phyloP scores from a whole-genome alignment of 2,797 vertebrate species.

The Galago senegalensis region DNA sequence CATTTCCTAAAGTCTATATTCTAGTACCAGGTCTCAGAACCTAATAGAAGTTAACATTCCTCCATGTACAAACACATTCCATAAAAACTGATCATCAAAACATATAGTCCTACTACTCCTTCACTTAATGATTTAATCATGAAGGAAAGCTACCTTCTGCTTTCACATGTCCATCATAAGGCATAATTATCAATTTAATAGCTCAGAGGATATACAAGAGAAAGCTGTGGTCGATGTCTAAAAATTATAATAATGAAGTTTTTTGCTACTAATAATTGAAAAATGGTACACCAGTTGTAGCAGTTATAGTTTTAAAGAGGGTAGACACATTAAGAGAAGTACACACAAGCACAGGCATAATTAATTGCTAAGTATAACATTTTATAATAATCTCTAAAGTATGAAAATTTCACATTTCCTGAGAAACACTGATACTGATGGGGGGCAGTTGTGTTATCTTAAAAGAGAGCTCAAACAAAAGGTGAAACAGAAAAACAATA shows the following conservation, averaged over 20 bases:
- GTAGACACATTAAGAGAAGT: background rate
- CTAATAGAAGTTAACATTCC: conserved; percentile 49
- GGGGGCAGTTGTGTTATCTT: background rate
- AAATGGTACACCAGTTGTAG: background rate
- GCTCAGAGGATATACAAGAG: background rate
- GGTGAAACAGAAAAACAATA: conserved; percentile 23
- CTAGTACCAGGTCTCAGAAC: background rate
- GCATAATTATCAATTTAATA: conserved; percentile 26
- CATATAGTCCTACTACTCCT: background rate
- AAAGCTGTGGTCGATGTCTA: background rate
- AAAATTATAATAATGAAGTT: conserved; percentile 51
- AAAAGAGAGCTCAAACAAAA: conserved; percentile 47
- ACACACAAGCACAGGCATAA: background rate
- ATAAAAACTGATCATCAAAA: background rate
- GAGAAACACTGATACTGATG: background rate
- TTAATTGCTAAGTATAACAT: conserved; percentile 3
- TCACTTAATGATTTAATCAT: conserved; percentile 41
- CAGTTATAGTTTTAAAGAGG: conserved; percentile 40
- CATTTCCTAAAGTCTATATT: conserved; percentile 45
- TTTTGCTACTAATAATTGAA: conserved; percentile 28
- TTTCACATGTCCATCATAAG: background rate
- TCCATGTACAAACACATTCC: conserved; percentile 12
- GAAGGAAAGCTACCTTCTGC: conserved; percentile 10
- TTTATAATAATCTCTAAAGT: conserved; percentile 40
- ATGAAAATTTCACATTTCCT: conserved; percentile 57